These are phyloP conservation scores for Cyclophora punctaria DNA, from an alignment of 2,888 invertebrate genomes.

Conservation along the genomic window DNA sequence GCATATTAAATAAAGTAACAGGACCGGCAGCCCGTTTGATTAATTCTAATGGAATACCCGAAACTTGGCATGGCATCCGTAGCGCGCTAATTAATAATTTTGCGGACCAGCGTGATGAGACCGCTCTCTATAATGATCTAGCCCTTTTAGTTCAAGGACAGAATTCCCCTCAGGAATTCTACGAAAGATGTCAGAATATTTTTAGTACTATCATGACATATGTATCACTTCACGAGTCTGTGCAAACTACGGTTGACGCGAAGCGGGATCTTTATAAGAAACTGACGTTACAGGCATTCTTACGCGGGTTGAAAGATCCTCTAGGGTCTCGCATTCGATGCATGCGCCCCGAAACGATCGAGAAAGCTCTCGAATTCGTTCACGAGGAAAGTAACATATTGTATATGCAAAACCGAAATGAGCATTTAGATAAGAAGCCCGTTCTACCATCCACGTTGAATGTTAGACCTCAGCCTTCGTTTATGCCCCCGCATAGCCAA, in stretches of 20 bases:
- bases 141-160: constrained; percentile 14
- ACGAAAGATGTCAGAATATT: constrained; percentile 16
- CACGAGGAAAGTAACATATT: constrained; percentile 20
- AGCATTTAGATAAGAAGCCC: neutral
- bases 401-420: constrained; percentile 16
- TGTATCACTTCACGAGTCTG: constrained; percentile 14
- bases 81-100: constrained; percentile 21
- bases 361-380: constrained; percentile 20
- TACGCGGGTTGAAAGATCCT: constrained; percentile 18
- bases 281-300: constrained; percentile 17
- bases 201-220: constrained; percentile 23
- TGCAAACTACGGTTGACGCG: constrained; percentile 12
- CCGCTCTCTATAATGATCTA: constrained; percentile 2
- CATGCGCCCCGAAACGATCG: constrained; percentile 20
- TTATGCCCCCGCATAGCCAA: neutral
- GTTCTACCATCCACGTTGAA: neutral
- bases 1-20: constrained; percentile 9
- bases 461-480: neutral
- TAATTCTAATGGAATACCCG: constrained; percentile 21
- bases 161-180: constrained; percentile 19
- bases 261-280: constrained; percentile 19
- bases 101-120: constrained; percentile 20
- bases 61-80: constrained; percentile 17
- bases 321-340: constrained; percentile 22
- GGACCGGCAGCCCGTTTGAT: constrained; percentile 15